Base-by-base conservation (phyloP, 1,140 invertebrate genomes). In the Charaxes varanes region DNA sequence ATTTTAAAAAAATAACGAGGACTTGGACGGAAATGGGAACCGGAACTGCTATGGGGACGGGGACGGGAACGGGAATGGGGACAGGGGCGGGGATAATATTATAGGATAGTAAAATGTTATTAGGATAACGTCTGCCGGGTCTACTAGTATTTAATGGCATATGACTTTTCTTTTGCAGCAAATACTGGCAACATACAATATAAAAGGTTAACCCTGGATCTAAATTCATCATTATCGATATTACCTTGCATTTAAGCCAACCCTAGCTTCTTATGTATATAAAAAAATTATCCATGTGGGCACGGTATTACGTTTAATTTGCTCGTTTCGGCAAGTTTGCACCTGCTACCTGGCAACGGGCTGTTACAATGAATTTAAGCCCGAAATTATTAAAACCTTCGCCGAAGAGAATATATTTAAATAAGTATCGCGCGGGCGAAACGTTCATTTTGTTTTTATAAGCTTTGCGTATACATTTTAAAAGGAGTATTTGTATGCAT, bases 351-450 rank as follows among this genome's bases (percentile, higher is more conserved):
- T 19, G 16, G 13, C 7, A 30, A 47, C 37, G 37, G 21, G 24
- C 18, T 47, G 44, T 28, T 35, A 41, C 44, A 47, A 41, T 41
- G 37, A 41, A 47, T 47, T 47, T 31, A 47, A 47, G 23, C 37
- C 31, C 28, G 31, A 36, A 41, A 47, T 47, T 47, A 47, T 41
- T 41, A 47, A 47, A 41, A 35, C 30, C 31, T 41, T 41, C 26
- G 18, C 42, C 33, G 44, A 35, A 41, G 37, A 34, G 17, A 41
- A 47, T 31, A 41, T 47, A 41, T 47, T 35, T 47, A 47, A 47
- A 47, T 41, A 35, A 41, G n/a, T 35, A 28, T 33, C 10, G 19
- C 5, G 7, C 11, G 14, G 10, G 16, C 21, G 15, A 33, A 24
- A 35, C 23, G n/a, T 42, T 42, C 18, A 31, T 17, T 17, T 17